Percentiles rank a stretch among this genome's conserved stretches.
phyloP scores from a whole-genome alignment of 2,888 invertebrate genomes.

The Ferrisia virgata region DNA sequence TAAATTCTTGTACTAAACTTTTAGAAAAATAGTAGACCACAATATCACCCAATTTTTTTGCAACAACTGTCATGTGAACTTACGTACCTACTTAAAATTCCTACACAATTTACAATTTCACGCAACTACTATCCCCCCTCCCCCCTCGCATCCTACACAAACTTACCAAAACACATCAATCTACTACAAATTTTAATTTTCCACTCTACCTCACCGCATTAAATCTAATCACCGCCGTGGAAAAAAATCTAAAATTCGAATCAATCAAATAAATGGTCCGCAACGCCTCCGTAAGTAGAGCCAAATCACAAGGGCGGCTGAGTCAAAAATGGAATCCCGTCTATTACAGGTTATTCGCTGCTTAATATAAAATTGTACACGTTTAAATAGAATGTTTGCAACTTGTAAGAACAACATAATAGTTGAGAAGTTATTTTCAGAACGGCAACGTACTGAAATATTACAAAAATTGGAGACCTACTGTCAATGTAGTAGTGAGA shows the following conservation, averaged over 20 bases:
- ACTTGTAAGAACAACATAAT: conserved; percentile 13
- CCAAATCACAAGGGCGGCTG: not conserved
- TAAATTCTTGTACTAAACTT: too few species aligned
- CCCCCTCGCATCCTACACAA: too few species aligned
- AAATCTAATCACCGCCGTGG: not conserved
- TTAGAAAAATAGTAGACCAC: too few species aligned
- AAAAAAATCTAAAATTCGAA: not conserved
- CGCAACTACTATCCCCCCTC: too few species aligned
- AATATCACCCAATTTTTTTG: too few species aligned
- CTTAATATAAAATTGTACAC: not conserved
- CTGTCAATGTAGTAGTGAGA: conserved; percentile 22
- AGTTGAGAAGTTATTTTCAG: conserved; percentile 35
- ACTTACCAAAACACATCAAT: too few species aligned
- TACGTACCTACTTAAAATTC: not conserved
- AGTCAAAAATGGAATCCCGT: conserved; percentile 1
- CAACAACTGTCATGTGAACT: too few species aligned
- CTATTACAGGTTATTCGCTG: conserved; percentile 11
- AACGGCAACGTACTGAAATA: conserved; percentile 19
- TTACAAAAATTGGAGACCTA: conserved; percentile 24
- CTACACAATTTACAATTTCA: not conserved
- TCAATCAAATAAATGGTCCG: not conserved
- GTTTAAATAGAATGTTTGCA: conserved; percentile 27
- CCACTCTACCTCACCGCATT: not conserved
- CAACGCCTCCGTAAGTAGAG: not conserved
- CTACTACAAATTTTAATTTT: not conserved